Evolutionary conservation across 2,797 vertebrate genomes (phyloP), one percentile per base, ranked within the genome.

Genomic region (Channa striata): DNA sequence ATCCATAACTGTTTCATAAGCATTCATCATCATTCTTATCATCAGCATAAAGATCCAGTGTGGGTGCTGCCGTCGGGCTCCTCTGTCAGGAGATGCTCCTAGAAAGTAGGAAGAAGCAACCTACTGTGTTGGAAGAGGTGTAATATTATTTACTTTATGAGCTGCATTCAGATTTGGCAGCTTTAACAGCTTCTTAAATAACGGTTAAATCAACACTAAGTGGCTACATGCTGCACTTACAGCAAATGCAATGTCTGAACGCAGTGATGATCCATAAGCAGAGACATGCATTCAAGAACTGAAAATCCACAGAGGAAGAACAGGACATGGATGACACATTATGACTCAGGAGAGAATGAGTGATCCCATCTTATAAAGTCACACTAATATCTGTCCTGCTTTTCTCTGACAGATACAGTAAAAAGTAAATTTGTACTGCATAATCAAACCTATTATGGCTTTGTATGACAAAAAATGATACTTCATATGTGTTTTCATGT

Each of bases 221-320:
- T 52, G 6, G n/a, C 36, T 51, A 13, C n/a, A n/a, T n/a, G n/a
- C n/a, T n/a, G n/a, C n/a, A n/a, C n/a, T n/a, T n/a, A n/a, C n/a
- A n/a, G n/a, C n/a, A 66, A 84, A 74, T 1, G 23, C 60, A 75
- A 67, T 70, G 66, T 74, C 53, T 42, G 39, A 74, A 51, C 64
- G 46, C 60, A 56, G 57, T 46, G 60, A 65, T 72, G 71, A 83
- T 68, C 80, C 50, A 47, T 20, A 61, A 68, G 59, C 67, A 79
- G 46, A 68, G 58, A 78, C 78, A 59, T 71, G 50, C 16, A 4
- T 56, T 74, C 25, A 54, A 25, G 30, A 40, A 39, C 53, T 53
- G 48, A 19, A 43, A 62, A 74, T 57, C 39, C 50, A 51, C 9
- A 30, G 59, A 58, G 25, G 60, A 63, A 52, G 30, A 70, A 23